phyloP scores from a whole-genome alignment of 2,888 invertebrate genomes.

The Taphrorychus bicolor region DNA sequence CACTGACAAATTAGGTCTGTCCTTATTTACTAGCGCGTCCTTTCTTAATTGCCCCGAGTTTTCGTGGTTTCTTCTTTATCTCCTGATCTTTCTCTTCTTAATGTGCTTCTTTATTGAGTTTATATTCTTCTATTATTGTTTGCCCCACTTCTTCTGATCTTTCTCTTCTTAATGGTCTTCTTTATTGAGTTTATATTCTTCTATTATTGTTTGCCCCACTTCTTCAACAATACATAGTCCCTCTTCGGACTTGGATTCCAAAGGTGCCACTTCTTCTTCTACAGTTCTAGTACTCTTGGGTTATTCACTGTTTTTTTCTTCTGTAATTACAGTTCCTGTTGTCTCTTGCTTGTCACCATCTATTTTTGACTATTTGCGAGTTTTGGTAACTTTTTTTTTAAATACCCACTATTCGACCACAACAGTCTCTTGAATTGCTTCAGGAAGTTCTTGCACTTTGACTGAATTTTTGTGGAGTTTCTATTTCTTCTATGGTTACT shows the following conservation, averaged over 20 bases:
- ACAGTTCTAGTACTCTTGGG: conserved; percentile 49
- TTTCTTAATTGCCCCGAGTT: conserved; percentile 52
- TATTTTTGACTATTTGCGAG: conserved; percentile 53
- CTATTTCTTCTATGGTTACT: conserved; percentile 1
- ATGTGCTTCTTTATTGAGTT: conserved; percentile 44
- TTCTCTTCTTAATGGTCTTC: conserved; percentile 57
- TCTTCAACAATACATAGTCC: conserved; percentile 50
- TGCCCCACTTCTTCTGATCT: conserved; percentile 52
- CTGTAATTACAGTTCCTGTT: conserved; percentile 51
- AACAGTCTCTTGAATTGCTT: conserved; percentile 52
- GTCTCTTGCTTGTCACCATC: conserved; percentile 53
- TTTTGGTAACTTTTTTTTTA: conserved; percentile 52
- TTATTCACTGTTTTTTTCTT: conserved; percentile 48
- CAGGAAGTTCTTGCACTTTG: conserved; percentile 48
- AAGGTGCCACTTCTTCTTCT: conserved; percentile 49
- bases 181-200: conserved; percentile 53
- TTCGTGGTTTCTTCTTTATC: conserved; percentile 49
- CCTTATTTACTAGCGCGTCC: conserved; percentile 56
- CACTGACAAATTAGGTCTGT: conserved; percentile 45
- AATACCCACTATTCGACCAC: conserved; percentile 46
- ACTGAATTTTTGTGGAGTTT: conserved; percentile 44
- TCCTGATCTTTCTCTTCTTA: conserved; percentile 40
- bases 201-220: conserved; percentile 55
- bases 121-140: conserved; percentile 56
- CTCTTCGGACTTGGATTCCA: conserved; percentile 50